Percentiles rank a stretch among this genome's conserved stretches.
Conservation (phyloP, 2,113 vertebrate species). For the Carassius auratus region DNA sequence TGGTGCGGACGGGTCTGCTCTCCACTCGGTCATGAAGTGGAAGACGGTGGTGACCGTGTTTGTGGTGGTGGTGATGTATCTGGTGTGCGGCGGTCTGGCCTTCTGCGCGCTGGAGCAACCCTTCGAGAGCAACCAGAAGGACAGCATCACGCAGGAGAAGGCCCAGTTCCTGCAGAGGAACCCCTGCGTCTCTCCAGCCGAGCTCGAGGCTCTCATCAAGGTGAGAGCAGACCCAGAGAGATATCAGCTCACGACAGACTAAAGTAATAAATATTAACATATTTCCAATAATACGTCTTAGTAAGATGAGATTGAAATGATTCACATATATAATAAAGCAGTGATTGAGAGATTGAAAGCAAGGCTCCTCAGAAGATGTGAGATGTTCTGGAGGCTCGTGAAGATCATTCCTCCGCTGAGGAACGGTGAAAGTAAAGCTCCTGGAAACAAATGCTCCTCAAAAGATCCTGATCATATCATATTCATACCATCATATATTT, state of each 20-base stretch:
- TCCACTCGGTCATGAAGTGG: slow-evolving; percentile 97
- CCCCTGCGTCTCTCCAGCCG: slow-evolving; percentile 82
- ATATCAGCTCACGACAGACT: neutral
- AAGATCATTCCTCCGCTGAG: too few relatives aligned
- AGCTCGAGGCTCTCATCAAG: slow-evolving; percentile 91
- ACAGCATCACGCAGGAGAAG: slow-evolving; percentile 87
- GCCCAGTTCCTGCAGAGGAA: slow-evolving; percentile 87
- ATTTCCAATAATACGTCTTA: too few relatives aligned
- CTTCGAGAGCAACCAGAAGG: slow-evolving; percentile 90
- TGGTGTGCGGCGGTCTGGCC: slow-evolving; percentile 87
- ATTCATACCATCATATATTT: too few relatives aligned
- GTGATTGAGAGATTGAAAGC: too few relatives aligned
- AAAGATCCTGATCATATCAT: too few relatives aligned
- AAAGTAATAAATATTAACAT: neutral
- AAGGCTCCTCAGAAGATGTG: too few relatives aligned
- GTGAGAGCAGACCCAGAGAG: slow-evolving; percentile 66
- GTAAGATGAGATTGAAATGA: too few relatives aligned
- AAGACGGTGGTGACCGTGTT: slow-evolving; percentile 95
- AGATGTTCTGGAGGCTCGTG: too few relatives aligned
- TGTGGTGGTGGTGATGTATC: slow-evolving; percentile 89
- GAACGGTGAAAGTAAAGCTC: too few relatives aligned
- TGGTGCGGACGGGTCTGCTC: slow-evolving; percentile 72
- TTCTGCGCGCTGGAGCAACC: slow-evolving; percentile 92
- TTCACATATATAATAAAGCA: too few relatives aligned
- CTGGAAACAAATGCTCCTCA: too few relatives aligned